Conservation (phyloP, 2,888 invertebrate species). For the Scaptodrosophila latifasciaeformis region DNA sequence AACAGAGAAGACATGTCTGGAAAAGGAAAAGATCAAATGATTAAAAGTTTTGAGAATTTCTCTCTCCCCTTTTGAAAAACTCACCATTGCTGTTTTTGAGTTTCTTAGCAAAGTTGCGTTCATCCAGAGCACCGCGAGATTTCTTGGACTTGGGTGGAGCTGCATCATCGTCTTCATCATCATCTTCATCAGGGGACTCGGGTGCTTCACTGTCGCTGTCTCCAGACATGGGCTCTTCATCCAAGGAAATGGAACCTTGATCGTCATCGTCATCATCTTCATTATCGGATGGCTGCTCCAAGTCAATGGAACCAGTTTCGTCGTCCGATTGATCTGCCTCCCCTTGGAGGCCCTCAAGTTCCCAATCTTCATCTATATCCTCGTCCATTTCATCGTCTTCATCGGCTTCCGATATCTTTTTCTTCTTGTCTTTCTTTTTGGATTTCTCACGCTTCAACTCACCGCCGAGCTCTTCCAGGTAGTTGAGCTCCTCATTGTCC, state of each 20-base stretch:
- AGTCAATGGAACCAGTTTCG: constrained; percentile 65
- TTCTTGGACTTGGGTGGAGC: constrained; percentile 64
- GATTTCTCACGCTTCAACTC: constrained; percentile 61
- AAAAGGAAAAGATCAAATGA: constrained; percentile 11
- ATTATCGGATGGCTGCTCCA: constrained; percentile 48
- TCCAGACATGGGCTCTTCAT: constrained; percentile 41
- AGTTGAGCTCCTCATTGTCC: constrained; percentile 80
- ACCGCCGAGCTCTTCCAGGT: constrained; percentile 80
- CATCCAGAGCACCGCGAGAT: constrained; percentile 48
- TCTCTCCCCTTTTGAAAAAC: too few species aligned
- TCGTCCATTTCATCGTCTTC: constrained; percentile 70
- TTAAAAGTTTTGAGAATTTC: too few species aligned
- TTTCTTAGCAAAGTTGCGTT: constrained; percentile 67
- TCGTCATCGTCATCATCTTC: constrained; percentile 56
- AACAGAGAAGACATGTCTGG: constrained; percentile 81
- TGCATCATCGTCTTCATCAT: constrained; percentile 44
- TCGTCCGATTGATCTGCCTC: constrained; percentile 74
- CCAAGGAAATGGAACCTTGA: constrained; percentile 48
- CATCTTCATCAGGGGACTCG: constrained; percentile 51
- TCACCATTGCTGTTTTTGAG: constrained; percentile 71
- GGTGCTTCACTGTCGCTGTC: constrained; percentile 63
- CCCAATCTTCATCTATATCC: constrained; percentile 69
- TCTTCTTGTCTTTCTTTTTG: constrained; percentile 57
- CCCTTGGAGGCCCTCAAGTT: constrained; percentile 62
- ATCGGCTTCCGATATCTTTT: constrained; percentile 60